Evolutionary conservation across 2,888 invertebrate species (phyloP).

Genomic region (Chrysotoxum bicinctum): DNA sequence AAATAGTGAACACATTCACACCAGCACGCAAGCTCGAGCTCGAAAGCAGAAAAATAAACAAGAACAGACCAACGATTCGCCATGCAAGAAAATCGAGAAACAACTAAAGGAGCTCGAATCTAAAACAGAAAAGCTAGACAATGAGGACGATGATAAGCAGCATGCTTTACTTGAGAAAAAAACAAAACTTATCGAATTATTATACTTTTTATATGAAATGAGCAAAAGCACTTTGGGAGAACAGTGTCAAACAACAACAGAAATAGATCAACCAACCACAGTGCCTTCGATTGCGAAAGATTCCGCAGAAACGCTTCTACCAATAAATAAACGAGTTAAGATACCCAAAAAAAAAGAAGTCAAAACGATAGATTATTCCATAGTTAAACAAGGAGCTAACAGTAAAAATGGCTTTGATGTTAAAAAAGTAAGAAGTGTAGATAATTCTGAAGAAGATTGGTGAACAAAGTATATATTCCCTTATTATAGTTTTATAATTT

Average conservation of each 20-base stretch:
- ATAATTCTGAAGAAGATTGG: conserved; percentile 14
- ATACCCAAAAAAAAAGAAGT: conserved; percentile 37
- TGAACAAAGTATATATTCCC: neutral
- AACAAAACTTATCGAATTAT: conserved; percentile 76
- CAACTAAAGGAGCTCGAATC: conserved; percentile 46
- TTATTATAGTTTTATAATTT: neutral
- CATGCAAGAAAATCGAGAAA: conserved; percentile 46
- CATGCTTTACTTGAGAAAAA: conserved; percentile 57
- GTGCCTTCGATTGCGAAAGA: neutral
- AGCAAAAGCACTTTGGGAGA: conserved; percentile 55
- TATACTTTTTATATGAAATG: conserved; percentile 76
- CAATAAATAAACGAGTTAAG: conserved; percentile 10
- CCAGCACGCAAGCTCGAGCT: neutral
- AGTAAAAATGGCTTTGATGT: neutral
- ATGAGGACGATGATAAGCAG: neutral
- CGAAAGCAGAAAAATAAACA: conserved; percentile 40
- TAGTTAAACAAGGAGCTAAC: neutral
- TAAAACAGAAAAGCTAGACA: conserved; percentile 5
- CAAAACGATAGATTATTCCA: conserved; percentile 14
- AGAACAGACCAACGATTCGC: conserved; percentile 5
- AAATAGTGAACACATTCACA: conserved; percentile 10
- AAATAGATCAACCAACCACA: neutral
- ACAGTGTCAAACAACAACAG: neutral
- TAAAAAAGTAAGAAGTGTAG: neutral
- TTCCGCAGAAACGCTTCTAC: neutral